Conservation (phyloP, 2,113 vertebrate species). For the Gorsachius goisagi region DNA sequence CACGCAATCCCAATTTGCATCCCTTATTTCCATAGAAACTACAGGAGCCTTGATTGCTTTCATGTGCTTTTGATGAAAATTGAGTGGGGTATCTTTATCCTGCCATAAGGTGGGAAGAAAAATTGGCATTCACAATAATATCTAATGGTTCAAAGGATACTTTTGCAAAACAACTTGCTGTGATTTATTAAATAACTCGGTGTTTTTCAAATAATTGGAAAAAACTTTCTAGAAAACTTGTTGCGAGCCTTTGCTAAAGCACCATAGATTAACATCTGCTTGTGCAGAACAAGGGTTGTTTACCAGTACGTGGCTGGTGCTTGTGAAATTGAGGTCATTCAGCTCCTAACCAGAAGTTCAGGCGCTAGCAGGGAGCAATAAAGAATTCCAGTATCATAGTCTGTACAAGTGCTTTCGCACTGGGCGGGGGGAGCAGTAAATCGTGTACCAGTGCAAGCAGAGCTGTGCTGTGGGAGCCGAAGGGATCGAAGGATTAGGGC, state of each 20-base stretch:
- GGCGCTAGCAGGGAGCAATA: not conserved
- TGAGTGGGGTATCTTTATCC: conserved; percentile 38
- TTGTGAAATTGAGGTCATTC: conserved; percentile 5
- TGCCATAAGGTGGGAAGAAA: conserved; percentile 16
- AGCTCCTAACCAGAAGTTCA: conserved; percentile 8
- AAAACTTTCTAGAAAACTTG: conserved; percentile 2
- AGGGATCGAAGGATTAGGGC: not conserved
- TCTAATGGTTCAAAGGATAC: conserved; percentile 57
- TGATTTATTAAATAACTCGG: conserved; percentile 42
- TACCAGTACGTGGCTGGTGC: not conserved
- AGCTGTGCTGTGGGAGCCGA: not conserved
- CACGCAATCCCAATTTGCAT: conserved; percentile 66
- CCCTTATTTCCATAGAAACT: conserved; percentile 69
- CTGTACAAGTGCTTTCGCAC: not conserved
- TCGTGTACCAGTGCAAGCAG: not conserved
- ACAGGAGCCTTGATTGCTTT: conserved; percentile 62
- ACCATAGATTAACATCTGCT: not conserved
- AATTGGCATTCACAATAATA: conserved; percentile 12
- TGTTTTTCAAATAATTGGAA: conserved; percentile 17
- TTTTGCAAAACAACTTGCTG: conserved; percentile 32
- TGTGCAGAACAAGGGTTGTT: not conserved
- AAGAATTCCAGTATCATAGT: not conserved
- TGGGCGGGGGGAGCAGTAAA: not conserved
- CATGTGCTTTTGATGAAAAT: conserved; percentile 66
- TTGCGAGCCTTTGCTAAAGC: not conserved